Percentiles rank a stretch among this genome's conserved stretches.
phyloP scores from a whole-genome alignment of 30 jellyfish, hydroid and myxozoan species.

The Calvadosia cruxmelitensis region DNA sequence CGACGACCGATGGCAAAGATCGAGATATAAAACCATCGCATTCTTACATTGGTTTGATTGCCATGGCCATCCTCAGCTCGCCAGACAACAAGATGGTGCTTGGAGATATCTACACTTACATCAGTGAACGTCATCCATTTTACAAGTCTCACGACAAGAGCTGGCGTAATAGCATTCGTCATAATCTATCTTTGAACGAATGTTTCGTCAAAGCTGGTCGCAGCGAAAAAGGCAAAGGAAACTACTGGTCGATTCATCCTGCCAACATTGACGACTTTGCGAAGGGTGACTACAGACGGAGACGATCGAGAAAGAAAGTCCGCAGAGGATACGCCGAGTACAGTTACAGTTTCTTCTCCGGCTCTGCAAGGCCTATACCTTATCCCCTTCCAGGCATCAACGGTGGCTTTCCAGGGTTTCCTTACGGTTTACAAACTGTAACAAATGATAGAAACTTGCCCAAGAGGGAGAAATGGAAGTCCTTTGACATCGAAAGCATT shows the following conservation, averaged over 20 bases:
- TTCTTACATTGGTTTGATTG: constrained; percentile 73
- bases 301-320: constrained; percentile 51
- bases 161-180: constrained; percentile 90
- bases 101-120: constrained; percentile 60
- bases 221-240: constrained; percentile 84
- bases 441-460: not conserved
- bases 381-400: not conserved
- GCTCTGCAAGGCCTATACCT: not conserved
- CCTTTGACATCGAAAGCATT: constrained; percentile 50
- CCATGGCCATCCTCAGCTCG: constrained; percentile 65
- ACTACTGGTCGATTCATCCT: constrained; percentile 86
- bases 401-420: not conserved
- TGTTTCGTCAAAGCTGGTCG: constrained; percentile 79
- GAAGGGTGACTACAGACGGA: constrained; percentile 75
- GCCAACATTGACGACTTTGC: constrained; percentile 69
- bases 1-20: not conserved
- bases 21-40: constrained; percentile 43
- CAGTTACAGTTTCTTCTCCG: not conserved
- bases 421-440: not conserved
- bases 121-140: constrained; percentile 55
- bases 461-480: constrained; percentile 4
- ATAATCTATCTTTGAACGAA: constrained; percentile 62
- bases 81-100: constrained; percentile 50
- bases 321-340: not conserved
- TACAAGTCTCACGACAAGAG: constrained; percentile 74